phyloP scores from a whole-genome alignment of 2,888 invertebrate species.

The Bibio marci region DNA sequence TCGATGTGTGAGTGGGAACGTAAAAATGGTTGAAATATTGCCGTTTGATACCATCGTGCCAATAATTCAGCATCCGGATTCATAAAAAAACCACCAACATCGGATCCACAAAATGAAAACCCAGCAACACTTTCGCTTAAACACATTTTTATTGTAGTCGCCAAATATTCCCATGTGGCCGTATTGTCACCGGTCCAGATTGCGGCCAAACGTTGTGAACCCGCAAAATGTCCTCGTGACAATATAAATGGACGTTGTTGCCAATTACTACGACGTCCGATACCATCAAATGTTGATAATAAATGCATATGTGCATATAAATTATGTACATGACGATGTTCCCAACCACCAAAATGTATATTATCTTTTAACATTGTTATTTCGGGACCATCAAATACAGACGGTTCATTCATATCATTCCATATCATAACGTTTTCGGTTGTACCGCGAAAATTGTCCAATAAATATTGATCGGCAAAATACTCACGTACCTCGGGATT shows the following conservation, averaged over 20 bases:
- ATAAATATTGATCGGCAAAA: slow-evolving; percentile 46
- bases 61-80: slow-evolving; percentile 86
- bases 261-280: slow-evolving; percentile 40
- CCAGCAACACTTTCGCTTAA: slow-evolving; percentile 73
- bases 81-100: slow-evolving; percentile 96
- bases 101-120: slow-evolving; percentile 83
- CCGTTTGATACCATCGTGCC: slow-evolving; percentile 92
- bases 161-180: slow-evolving; percentile 88
- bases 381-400: slow-evolving; percentile 95
- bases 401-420: slow-evolving; percentile 99
- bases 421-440: slow-evolving; percentile 76
- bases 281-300: slow-evolving; percentile 43
- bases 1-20: slow-evolving; percentile 95
- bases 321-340: slow-evolving; percentile 90
- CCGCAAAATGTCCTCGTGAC: slow-evolving; percentile 78
- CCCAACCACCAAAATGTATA: slow-evolving; percentile 63
- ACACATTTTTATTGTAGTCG: slow-evolving; percentile 80
- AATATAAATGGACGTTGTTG: slow-evolving; percentile 79
- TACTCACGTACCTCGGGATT: slow-evolving; percentile 73
- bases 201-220: slow-evolving; percentile 76
- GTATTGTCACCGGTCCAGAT: slow-evolving; percentile 98
- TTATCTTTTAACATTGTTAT: slow-evolving; percentile 97
- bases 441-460: slow-evolving; percentile 38
- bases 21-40: slow-evolving; percentile 86
- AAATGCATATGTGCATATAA: slow-evolving; percentile 66